Conservation (phyloP, 2,797 vertebrate species). For the Pseudochirops cupreus region DNA sequence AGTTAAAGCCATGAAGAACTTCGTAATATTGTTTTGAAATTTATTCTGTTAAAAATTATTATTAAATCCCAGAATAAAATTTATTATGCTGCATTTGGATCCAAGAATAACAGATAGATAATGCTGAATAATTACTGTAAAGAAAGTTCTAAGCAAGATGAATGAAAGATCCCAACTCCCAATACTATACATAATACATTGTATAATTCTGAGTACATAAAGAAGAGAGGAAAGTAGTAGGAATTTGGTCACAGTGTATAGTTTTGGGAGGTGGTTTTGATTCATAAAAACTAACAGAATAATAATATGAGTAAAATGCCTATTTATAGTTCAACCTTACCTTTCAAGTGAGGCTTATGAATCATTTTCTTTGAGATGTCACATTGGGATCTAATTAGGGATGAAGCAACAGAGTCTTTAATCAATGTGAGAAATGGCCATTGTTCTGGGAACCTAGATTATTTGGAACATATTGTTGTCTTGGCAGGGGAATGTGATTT, state of each 20-base stretch:
- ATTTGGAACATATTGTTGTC: not conserved
- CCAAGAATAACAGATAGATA: not conserved
- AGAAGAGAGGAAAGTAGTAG: not conserved
- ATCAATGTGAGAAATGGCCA: not conserved
- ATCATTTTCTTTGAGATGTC: not conserved
- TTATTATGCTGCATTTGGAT: not conserved
- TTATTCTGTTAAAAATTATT: not conserved
- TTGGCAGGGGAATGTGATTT: not conserved
- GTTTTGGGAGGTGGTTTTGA: not conserved
- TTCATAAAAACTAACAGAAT: not conserved
- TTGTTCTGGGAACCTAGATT: not conserved
- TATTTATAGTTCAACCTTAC: not conserved
- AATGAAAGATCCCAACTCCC: not conserved
- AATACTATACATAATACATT: not conserved
- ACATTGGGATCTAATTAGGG: not conserved
- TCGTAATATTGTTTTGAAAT: not conserved
- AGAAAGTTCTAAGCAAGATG: not conserved
- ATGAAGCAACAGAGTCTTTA: not conserved
- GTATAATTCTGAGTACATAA: not conserved
- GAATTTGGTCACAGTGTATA: not conserved
- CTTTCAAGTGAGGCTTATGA: not conserved
- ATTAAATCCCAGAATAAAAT: not conserved
- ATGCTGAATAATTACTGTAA: not conserved
- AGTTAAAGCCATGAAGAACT: not conserved
- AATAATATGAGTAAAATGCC: not conserved